These are phyloP conservation scores for Sicus ferrugineus DNA, from an alignment of 2,888 invertebrate species.

Conservation along the genomic window DNA sequence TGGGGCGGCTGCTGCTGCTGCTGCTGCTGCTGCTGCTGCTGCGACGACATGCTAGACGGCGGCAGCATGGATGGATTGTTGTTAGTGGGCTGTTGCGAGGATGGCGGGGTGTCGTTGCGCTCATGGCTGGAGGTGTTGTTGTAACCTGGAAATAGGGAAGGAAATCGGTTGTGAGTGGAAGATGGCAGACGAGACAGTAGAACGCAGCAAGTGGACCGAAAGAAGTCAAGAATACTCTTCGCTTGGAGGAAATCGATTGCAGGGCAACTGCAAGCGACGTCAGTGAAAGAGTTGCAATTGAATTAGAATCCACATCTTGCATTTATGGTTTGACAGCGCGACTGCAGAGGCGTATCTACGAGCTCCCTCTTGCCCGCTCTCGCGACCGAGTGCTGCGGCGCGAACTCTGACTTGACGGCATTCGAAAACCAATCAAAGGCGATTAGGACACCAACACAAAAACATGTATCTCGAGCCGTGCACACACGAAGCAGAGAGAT, in stretches of 20 bases:
- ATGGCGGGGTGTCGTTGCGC: slow-evolving; percentile 61
- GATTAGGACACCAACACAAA: slow-evolving; percentile 49
- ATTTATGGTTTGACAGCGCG: not conserved
- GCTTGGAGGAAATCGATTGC: no score
- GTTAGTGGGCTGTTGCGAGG: slow-evolving; percentile 48
- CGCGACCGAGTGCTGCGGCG: not conserved
- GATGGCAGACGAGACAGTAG: no score
- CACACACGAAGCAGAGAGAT: no score
- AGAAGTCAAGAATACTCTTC: no score
- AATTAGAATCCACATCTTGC: no score
- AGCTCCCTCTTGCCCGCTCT: not conserved
- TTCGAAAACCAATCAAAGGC: slow-evolving; percentile 62
- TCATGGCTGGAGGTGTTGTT: slow-evolving; percentile 50
- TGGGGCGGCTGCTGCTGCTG: slow-evolving; percentile 55
- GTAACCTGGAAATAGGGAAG: slow-evolving; percentile 52
- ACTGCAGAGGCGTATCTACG: not conserved
- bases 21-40: slow-evolving; percentile 45
- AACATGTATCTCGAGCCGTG: no score
- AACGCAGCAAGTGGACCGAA: no score
- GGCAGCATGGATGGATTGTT: slow-evolving; percentile 45
- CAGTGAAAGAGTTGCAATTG: not conserved
- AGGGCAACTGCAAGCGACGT: no score
- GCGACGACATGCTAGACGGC: slow-evolving; percentile 38
- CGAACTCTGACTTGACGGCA: slow-evolving; percentile 45
- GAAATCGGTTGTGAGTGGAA: no score